A percentile compares a stretch with the other conserved stretches of the same genome.
Evolutionary conservation across 1,140 invertebrate species (phyloP).

Genomic region (Drosophila grimshawi): DNA sequence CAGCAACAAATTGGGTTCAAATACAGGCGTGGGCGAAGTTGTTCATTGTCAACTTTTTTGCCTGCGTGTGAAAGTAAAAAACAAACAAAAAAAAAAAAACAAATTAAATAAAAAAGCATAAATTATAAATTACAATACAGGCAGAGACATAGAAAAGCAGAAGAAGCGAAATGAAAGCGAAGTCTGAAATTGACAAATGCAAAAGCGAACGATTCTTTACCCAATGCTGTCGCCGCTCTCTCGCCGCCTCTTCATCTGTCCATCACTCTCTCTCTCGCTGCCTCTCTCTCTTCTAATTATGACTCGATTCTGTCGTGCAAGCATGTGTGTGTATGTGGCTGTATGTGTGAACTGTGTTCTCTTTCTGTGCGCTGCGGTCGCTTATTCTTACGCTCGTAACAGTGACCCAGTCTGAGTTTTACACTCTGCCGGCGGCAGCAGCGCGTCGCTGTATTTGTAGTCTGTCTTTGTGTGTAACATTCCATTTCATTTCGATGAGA

Average conservation of each 20-base stretch:
- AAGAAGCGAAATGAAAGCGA: slow-evolving; percentile 78
- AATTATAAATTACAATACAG: slow-evolving; percentile 68
- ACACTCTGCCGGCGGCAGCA: background rate
- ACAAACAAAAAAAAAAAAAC: slow-evolving; percentile 31
- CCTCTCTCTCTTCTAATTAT: slow-evolving; percentile 60
- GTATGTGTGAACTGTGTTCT: slow-evolving; percentile 2
- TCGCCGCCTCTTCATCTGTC: slow-evolving; percentile 6
- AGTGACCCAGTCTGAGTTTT: slow-evolving; percentile 72
- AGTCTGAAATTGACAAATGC: slow-evolving; percentile 59
- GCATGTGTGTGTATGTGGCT: slow-evolving; percentile 3
- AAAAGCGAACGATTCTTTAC: slow-evolving; percentile 63
- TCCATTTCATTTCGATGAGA: slow-evolving; percentile 62
- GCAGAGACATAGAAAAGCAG: slow-evolving; percentile 50
- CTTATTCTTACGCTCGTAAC: slow-evolving; percentile 72
- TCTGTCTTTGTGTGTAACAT: slow-evolving; percentile 25
- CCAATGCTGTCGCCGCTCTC: slow-evolving; percentile 31
- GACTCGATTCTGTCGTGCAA: slow-evolving; percentile 26
- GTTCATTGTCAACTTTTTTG: slow-evolving; percentile 42
- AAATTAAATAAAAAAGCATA: slow-evolving; percentile 51
- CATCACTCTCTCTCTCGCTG: background rate
- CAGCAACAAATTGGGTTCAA: slow-evolving; percentile 12
- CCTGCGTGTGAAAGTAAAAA: slow-evolving; percentile 68
- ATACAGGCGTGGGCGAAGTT: slow-evolving; percentile 27
- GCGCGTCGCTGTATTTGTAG: background rate
- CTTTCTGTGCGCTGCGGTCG: slow-evolving; percentile 32